A percentile compares a stretch with the other conserved stretches of the same genome.
phyloP scores from a whole-genome alignment of 2,113 vertebrate species.

The Alethe diademata region DNA sequence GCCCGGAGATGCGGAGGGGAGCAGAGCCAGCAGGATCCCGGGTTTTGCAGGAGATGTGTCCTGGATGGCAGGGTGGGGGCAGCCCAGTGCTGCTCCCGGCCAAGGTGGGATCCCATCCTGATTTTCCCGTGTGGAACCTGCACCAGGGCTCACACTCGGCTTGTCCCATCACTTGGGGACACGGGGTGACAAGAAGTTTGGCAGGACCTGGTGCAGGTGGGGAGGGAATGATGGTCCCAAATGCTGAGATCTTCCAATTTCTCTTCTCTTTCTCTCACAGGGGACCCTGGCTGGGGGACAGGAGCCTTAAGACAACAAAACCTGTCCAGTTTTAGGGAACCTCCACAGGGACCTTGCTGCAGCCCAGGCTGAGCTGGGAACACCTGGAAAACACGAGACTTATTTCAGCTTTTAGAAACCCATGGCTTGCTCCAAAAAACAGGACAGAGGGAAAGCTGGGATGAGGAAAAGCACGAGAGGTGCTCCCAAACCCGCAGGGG shows the following conservation, averaged over 20 bases:
- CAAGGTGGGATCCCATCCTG: not conserved
- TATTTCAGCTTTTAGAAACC: not conserved
- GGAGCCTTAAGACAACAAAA: not conserved
- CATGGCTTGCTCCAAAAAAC: not conserved
- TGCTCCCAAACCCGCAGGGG: not conserved
- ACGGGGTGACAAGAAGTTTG: not conserved
- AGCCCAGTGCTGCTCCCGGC: not conserved
- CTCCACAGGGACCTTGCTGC: not conserved
- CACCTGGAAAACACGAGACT: not conserved
- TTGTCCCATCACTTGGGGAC: not conserved
- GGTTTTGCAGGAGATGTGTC: not conserved
- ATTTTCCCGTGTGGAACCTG: not conserved
- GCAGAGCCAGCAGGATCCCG: not conserved
- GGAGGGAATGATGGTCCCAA: not conserved
- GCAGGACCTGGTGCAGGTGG: not conserved
- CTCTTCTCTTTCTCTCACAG: not conserved
- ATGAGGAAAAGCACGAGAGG: not conserved
- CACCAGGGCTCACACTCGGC: fast-evolving
- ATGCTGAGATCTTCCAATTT: not conserved
- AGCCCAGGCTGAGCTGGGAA: not conserved
- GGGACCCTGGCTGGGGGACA: not conserved
- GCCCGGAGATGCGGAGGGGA: fast-evolving
- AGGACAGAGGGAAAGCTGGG: not conserved
- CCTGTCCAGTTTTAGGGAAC: not conserved
- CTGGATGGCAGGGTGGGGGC: not conserved